A percentile compares a stretch with the other conserved stretches of the same genome.
phyloP scores from a whole-genome alignment of 2,113 vertebrate genomes.

The Labeo catla region DNA sequence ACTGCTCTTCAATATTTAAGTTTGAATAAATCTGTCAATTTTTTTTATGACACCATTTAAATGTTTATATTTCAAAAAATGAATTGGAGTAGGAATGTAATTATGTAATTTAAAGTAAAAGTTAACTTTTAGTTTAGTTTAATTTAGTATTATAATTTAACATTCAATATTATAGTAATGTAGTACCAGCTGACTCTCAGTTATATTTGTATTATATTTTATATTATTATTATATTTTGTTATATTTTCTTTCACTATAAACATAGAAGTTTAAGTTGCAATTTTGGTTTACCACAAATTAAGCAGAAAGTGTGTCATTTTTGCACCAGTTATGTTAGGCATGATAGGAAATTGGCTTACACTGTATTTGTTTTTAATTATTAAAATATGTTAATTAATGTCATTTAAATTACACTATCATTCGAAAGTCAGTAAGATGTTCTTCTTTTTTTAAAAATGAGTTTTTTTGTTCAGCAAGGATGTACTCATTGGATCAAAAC shows the following conservation, averaged over 20 bases:
- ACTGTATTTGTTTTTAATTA: background rate
- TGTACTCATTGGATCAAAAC: background rate
- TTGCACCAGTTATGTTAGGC: background rate
- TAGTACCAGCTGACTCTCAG: too few species aligned
- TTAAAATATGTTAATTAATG: background rate
- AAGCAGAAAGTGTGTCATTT: background rate
- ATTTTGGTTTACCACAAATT: background rate
- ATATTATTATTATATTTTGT: too few species aligned
- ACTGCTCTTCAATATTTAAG: too few species aligned
- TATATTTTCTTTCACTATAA: slow-evolving; percentile 29
- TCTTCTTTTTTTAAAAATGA: background rate
- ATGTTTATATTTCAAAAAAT: too few species aligned
- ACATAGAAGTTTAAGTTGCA: background rate
- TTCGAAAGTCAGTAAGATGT: background rate
- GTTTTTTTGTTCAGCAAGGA: background rate
- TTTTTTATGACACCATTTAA: too few species aligned
- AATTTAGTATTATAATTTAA: too few species aligned
- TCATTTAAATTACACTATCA: background rate
- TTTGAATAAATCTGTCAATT: too few species aligned
- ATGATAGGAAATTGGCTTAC: background rate
- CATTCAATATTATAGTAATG: too few species aligned
- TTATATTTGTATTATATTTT: too few species aligned
- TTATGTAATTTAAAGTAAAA: too few species aligned
- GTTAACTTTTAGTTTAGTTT: too few species aligned
- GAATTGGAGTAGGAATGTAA: too few species aligned